A percentile compares a stretch with the other conserved stretches of the same genome.
Evolutionary conservation across 2,888 invertebrate species (phyloP).

Genomic region (Cerastis leucographa): DNA sequence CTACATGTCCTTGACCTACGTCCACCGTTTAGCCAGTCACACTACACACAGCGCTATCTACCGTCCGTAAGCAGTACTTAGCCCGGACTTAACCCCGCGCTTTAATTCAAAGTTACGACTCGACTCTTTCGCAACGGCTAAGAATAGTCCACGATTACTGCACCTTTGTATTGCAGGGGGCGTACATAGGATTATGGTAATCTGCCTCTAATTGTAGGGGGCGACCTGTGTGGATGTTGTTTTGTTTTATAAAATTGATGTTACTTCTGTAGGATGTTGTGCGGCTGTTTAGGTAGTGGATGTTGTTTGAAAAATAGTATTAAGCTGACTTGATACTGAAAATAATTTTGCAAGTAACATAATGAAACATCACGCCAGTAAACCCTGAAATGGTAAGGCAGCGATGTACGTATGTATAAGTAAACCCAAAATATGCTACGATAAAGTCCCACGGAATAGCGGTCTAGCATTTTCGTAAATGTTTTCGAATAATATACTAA

Average conservation of each 20-base stretch:
- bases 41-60: constrained; percentile 10
- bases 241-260: constrained; percentile 22
- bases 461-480: neutral
- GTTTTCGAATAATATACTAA: neutral
- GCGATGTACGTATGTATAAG: neutral
- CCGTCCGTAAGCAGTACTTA: constrained; percentile 48
- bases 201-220: constrained; percentile 50
- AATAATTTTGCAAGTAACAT: neutral
- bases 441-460: neutral
- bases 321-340: neutral
- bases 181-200: constrained; percentile 64
- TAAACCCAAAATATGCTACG: neutral
- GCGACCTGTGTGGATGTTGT: constrained; percentile 33
- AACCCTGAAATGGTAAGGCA: neutral
- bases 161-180: constrained; percentile 56
- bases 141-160: constrained; percentile 51
- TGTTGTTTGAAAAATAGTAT: neutral
- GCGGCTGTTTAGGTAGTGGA: neutral
- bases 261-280: constrained; percentile 10
- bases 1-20: neutral
- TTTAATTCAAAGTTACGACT: constrained; percentile 56
- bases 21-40: neutral
- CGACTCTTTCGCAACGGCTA: constrained; percentile 47
- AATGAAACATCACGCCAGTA: neutral
- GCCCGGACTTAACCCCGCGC: constrained; percentile 45